Base-by-base conservation (phyloP, 2,797 vertebrate genomes). In the Tinamus major region DNA sequence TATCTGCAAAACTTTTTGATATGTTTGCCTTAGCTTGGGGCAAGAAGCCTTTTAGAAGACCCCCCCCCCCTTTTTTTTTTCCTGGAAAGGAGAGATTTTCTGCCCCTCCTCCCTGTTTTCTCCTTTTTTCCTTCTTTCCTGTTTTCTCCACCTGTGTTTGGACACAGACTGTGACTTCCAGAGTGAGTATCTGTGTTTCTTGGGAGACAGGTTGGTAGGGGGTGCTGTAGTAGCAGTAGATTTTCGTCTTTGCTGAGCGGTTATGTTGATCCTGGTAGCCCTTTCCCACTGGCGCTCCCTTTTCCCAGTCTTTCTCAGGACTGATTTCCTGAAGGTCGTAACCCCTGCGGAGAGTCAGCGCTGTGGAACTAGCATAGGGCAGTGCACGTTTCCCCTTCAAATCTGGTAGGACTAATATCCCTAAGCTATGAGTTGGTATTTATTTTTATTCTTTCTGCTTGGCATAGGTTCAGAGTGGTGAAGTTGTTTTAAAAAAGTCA, bases 401-500 rank as follows among this genome's bases (percentile, higher is more conserved):
- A 67, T 49, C 87, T 64, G 76, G 78, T 3, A 75, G 33, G 69
- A 48, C 41, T 64, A 39, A 53, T 64, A 35, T 39, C 74, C 42
- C 70, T 39, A 80, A 61, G 39, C 68, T 70, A 31, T 23, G 51
- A 80, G 74, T 65, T 81, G 55, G 24, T 68, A 11, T 74, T 74
- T 86, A 37, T 55, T 53, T 68, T 75, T 49, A 5, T 59, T 77
- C 56, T 59, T 2, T 92, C 23, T 84, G 53, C 44, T 71, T 59
- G 87, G 68, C 64, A 16, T 91, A 53, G 74, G 89, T 68, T 71
- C 89, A 59, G 75, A 91, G 78, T 24, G 23, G 61, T 79, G 70
- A 64, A 35, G 44, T 76, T 79, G 46, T 92, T 92, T 92, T 63
- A 16, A 76, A 92, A 74, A 91, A 94, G 95, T 96, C 94, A 96